A percentile compares a stretch with the other conserved stretches of the same genome.
phyloP scores from a whole-genome alignment of 2,113 vertebrate genomes.

The Pelvicachromis taeniatus region DNA sequence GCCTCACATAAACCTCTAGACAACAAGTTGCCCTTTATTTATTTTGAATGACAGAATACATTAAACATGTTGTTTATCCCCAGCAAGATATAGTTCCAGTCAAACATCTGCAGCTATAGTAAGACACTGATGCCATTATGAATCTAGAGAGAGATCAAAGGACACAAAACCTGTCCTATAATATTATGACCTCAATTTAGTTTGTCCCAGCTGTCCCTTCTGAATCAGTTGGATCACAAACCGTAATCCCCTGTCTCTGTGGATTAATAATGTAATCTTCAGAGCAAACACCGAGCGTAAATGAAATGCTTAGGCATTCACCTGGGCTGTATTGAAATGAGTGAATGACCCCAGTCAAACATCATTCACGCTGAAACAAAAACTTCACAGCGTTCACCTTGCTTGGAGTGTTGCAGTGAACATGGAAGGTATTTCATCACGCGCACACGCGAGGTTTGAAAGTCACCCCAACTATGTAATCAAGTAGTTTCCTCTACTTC shows the following conservation, averaged over 20 bases:
- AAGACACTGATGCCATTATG: background rate
- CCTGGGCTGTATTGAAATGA: slow-evolving; percentile 10
- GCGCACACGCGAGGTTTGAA: background rate
- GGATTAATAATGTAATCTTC: slow-evolving; percentile 63
- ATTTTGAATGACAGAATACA: background rate
- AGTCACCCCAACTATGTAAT: slow-evolving; percentile 27
- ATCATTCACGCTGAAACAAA: slow-evolving; percentile 16
- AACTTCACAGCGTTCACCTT: slow-evolving; percentile 19
- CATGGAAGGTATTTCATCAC: slow-evolving; percentile 44
- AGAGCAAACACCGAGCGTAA: slow-evolving; percentile 37
- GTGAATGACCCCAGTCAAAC: slow-evolving; percentile 19
- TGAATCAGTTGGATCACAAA: slow-evolving; percentile 14
- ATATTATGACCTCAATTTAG: slow-evolving; percentile 50
- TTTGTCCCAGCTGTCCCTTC: slow-evolving; percentile 38
- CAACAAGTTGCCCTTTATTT: background rate
- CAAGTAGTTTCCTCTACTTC: background rate
- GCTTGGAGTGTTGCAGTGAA: slow-evolving; percentile 21
- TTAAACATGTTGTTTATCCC: background rate
- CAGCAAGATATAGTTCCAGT: background rate
- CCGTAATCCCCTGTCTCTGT: slow-evolving; percentile 46
- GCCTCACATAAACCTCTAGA: background rate
- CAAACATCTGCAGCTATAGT: background rate
- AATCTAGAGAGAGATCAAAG: slow-evolving; percentile 24
- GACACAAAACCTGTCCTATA: slow-evolving; percentile 12
- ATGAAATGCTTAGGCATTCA: slow-evolving; percentile 55